Percentiles rank a stretch among this genome's conserved stretches.
These are phyloP conservation scores for Halcyon badia DNA, from an alignment of 2,797 vertebrate genomes.

Conservation along the genomic window DNA sequence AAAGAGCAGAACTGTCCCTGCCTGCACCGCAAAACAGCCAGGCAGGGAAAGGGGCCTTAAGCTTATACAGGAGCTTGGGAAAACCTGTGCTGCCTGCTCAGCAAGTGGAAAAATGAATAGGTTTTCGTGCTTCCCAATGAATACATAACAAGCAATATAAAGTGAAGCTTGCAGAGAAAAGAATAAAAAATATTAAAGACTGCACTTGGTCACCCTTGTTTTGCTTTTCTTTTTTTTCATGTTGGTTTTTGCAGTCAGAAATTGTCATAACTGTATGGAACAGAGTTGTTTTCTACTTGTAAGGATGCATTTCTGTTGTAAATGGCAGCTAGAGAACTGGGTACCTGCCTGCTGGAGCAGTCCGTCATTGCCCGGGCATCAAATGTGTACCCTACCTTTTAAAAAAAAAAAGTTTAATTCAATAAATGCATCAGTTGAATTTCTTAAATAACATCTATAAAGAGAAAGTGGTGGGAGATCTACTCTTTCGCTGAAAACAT, in stretches of 20 bases:
- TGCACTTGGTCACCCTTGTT: background rate
- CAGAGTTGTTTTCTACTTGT: background rate
- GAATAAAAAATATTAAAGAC: background rate
- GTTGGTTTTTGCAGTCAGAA: background rate
- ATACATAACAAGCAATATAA: background rate
- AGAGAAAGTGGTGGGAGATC: background rate
- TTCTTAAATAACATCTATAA: background rate
- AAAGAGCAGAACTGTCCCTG: background rate
- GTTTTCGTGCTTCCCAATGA: background rate
- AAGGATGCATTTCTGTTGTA: background rate
- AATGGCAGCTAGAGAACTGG: background rate
- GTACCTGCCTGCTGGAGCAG: background rate
- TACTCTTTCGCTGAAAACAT: background rate
- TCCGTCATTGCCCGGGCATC: too few relatives aligned
- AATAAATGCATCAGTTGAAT: background rate
- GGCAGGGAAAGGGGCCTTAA: background rate
- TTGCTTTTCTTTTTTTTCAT: background rate
- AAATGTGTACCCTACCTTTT: background rate
- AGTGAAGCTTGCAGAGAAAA: background rate
- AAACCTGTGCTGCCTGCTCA: background rate
- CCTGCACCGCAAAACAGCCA: fast-evolving
- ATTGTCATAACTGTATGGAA: background rate
- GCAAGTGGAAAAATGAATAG: background rate
- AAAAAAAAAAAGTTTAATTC: background rate
- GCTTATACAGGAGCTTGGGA: background rate